These are phyloP conservation scores for Labia minor DNA, from an alignment of 2,888 invertebrate genomes.

Conservation along the genomic window DNA sequence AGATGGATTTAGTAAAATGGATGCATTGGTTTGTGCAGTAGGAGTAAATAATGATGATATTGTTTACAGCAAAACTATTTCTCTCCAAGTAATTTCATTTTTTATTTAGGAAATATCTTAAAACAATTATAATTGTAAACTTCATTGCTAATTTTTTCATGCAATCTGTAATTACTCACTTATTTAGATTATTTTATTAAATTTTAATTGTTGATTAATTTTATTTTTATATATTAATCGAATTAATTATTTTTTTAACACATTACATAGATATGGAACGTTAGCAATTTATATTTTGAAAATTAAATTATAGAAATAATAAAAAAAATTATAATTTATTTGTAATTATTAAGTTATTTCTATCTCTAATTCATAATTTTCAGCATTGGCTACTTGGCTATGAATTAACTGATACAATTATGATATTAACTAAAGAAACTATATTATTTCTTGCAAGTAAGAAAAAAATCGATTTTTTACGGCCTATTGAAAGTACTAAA, in stretches of 20 bases:
- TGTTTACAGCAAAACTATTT: slow-evolving; percentile 91
- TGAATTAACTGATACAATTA: slow-evolving; percentile 90
- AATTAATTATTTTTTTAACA: not conserved
- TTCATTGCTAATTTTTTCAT: slow-evolving; percentile 17
- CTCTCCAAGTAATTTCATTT: slow-evolving; percentile 61
- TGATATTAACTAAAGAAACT: slow-evolving; percentile 74
- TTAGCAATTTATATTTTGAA: too few relatives aligned
- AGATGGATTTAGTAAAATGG: slow-evolving; percentile 70
- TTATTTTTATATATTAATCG: not conserved
- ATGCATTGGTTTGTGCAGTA: slow-evolving; percentile 83
- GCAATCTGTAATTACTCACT: too few relatives aligned
- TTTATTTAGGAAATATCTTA: slow-evolving; percentile 15
- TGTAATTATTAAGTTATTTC: too few relatives aligned
- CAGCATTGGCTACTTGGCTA: slow-evolving; percentile 95
- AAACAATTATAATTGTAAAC: not conserved
- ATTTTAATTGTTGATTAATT: not conserved
- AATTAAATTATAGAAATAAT: too few relatives aligned
- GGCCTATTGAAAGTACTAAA: slow-evolving; percentile 74
- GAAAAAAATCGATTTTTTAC: slow-evolving; percentile 94
- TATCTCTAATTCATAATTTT: too few relatives aligned
- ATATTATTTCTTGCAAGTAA: slow-evolving; percentile 90
- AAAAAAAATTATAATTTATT: too few relatives aligned
- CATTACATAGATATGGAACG: too few relatives aligned
- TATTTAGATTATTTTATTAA: too few relatives aligned
- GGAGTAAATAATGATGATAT: slow-evolving; percentile 93